phyloP scores from a whole-genome alignment of 1,140 invertebrate species.

The Uloborus diversus region DNA sequence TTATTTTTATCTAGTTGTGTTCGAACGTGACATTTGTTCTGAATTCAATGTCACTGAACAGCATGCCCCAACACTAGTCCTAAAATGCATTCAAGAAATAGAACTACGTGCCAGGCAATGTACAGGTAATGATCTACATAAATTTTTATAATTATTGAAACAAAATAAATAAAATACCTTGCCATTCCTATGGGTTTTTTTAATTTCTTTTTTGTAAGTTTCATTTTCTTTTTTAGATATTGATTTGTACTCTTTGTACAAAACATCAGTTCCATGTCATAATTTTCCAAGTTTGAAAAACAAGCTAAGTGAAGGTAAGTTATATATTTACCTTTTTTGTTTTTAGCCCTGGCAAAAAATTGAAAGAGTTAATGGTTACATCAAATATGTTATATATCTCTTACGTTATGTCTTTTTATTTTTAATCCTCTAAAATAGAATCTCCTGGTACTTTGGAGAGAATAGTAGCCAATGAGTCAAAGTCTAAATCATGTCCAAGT shows the following conservation, averaged over 20 bases:
- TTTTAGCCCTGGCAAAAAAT: no score
- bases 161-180: not conserved
- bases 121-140: conserved; percentile 44
- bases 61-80: conserved; percentile 72
- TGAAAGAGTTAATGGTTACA: no score
- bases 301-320: conserved; percentile 73
- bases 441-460: no score
- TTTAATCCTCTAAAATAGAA: no score
- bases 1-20: conserved; percentile 66
- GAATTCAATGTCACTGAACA: conserved; percentile 70
- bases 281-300: conserved; percentile 73
- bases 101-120: conserved; percentile 71
- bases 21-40: conserved; percentile 72
- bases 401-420: no score
- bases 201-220: not conserved
- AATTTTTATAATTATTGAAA: not conserved
- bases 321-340: conserved; percentile 13
- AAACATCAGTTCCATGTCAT: conserved; percentile 72
- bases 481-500: no score
- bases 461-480: no score
- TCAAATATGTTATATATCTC: no score
- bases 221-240: conserved; percentile 59
- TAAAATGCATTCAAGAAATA: conserved; percentile 73
- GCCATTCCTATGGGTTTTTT: no score
- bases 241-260: conserved; percentile 76